phyloP scores from a whole-genome alignment of 2,888 invertebrate species.

The Pterostichus niger region DNA sequence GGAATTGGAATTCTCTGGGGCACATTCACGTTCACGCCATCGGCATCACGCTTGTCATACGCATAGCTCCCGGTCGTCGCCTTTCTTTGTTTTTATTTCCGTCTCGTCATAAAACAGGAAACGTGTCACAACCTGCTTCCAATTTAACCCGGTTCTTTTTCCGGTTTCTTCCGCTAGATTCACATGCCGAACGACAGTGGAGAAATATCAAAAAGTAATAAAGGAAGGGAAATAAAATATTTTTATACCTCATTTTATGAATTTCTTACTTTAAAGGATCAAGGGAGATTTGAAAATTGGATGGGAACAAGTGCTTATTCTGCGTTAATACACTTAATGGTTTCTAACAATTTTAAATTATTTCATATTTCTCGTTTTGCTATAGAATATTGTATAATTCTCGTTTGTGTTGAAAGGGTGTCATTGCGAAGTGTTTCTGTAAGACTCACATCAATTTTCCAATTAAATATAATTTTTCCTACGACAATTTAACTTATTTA shows the following conservation, averaged over 20 bases:
- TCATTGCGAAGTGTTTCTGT: too few relatives aligned
- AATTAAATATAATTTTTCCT: too few relatives aligned
- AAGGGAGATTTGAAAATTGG: not conserved
- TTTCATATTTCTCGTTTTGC: not conserved
- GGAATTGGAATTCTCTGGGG: slow-evolving; percentile 37
- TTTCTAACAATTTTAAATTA: not conserved
- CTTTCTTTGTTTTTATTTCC: slow-evolving; percentile 35
- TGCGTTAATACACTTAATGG: not conserved
- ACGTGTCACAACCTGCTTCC: slow-evolving; percentile 38
- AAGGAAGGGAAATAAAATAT: slow-evolving; percentile 19
- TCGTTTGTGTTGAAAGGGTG: too few relatives aligned
- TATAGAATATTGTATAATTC: too few relatives aligned
- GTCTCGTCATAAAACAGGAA: slow-evolving; percentile 45
- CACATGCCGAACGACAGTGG: not conserved
- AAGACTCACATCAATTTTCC: too few relatives aligned
- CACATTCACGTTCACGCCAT: not conserved
- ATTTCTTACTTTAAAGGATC: not conserved
- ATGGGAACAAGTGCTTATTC: too few relatives aligned
- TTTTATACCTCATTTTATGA: slow-evolving; percentile 29
- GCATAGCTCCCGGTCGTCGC: slow-evolving; percentile 33
- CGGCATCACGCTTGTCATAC: slow-evolving; percentile 13
- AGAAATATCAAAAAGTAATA: slow-evolving; percentile 26
- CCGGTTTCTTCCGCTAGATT: slow-evolving; percentile 1
- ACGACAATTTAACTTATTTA: too few relatives aligned
- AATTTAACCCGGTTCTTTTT: slow-evolving; percentile 23